Evolutionary conservation across 1,140 invertebrate genomes (phyloP).

Genomic region (Drosophila nigromelanica): DNA sequence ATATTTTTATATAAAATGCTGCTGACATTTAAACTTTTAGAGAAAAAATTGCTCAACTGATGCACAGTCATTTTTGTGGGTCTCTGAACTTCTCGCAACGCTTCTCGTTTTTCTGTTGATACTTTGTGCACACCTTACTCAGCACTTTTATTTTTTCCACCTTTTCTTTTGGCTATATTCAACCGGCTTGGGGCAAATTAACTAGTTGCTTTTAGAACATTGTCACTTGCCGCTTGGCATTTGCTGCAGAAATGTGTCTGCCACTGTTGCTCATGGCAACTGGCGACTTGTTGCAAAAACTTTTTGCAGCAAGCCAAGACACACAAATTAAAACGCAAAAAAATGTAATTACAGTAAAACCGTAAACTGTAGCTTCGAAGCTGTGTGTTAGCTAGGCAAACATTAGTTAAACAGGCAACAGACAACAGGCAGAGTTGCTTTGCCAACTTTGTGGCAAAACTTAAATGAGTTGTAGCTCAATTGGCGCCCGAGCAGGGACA

Average conservation of each 20-base stretch:
- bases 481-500: not conserved
- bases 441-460: constrained; percentile 56
- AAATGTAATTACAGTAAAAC: constrained; percentile 75
- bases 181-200: constrained; percentile 19
- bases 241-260: constrained; percentile 10
- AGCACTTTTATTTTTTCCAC: too few species aligned
- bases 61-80: too few species aligned
- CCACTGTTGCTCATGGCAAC: constrained; percentile 25
- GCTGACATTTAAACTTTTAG: too few species aligned
- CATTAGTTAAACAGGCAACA: constrained; percentile 43
- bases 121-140: not conserved
- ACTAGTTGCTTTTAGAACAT: constrained; percentile 11
- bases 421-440: constrained; percentile 15
- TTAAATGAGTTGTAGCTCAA: constrained; percentile 67
- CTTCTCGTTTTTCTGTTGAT: not conserved
- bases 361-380: constrained; percentile 13
- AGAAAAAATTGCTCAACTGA: too few species aligned
- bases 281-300: constrained; percentile 63
- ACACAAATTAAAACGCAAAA: constrained; percentile 69
- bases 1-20: too few species aligned
- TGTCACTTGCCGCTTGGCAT: not conserved
- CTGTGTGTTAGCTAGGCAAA: constrained; percentile 37
- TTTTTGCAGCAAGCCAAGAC: constrained; percentile 22
- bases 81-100: not conserved
- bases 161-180: not conserved